Evolutionary conservation across 1,140 invertebrate genomes (phyloP).

Genomic region (Bombus impatiens): DNA sequence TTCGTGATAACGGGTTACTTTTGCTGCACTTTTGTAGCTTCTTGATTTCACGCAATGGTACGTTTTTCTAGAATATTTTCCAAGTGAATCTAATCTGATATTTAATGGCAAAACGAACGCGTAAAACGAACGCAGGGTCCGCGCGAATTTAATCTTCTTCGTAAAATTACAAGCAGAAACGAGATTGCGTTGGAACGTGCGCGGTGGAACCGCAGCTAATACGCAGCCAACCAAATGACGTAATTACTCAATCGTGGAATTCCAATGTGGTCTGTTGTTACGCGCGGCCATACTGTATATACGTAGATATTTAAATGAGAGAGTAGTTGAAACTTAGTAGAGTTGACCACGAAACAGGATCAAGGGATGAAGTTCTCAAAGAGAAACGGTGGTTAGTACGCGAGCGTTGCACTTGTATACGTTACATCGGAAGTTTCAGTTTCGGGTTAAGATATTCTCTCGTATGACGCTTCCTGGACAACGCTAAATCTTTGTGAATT

Average conservation of each 20-base stretch:
- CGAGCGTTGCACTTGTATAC: slow-evolving; percentile 34
- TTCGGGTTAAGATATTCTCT: slow-evolving; percentile 36
- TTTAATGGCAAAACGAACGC: background rate
- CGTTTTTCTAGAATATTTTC: background rate
- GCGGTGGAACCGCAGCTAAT: background rate
- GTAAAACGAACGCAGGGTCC: no score
- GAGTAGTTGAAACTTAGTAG: slow-evolving; percentile 45
- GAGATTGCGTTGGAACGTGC: background rate
- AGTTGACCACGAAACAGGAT: slow-evolving; percentile 60
- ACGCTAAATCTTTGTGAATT: slow-evolving; percentile 32
- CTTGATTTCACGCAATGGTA: no score
- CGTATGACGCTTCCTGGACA: background rate
- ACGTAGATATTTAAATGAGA: slow-evolving; percentile 61
- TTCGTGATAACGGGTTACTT: background rate
- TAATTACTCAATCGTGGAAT: slow-evolving; percentile 61
- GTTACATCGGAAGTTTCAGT: slow-evolving; percentile 43
- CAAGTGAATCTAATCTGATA: background rate
- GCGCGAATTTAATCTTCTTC: background rate
- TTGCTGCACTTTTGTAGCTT: background rate
- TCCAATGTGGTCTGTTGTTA: slow-evolving; percentile 17
- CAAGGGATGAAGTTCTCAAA: slow-evolving; percentile 60
- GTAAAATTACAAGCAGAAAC: background rate
- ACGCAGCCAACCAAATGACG: slow-evolving; percentile 6
- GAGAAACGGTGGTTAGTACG: slow-evolving; percentile 11
- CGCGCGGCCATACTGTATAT: background rate